Conservation (phyloP, 2,113 vertebrate species). For the Phrynocephalus versicolor region DNA sequence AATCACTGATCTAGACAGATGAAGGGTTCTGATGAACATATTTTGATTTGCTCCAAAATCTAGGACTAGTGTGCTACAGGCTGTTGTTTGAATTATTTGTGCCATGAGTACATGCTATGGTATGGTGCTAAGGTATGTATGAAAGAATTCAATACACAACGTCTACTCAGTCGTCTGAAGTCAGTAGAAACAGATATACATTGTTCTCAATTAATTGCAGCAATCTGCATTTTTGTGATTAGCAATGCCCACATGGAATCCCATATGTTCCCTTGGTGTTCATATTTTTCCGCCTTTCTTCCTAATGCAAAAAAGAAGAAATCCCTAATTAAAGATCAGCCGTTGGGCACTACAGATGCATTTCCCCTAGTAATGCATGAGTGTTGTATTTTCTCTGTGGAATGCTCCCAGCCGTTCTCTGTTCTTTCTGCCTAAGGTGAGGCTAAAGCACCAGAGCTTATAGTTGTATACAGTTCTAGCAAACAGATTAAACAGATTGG, state of each 20-base stretch:
- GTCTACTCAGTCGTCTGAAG: not conserved
- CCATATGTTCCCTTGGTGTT: not conserved
- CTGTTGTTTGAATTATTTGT: not conserved
- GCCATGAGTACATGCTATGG: not conserved
- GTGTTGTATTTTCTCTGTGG: not conserved
- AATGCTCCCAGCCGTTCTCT: not conserved
- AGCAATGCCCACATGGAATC: not conserved
- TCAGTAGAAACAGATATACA: not conserved
- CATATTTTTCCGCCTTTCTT: not conserved
- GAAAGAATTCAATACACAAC: not conserved
- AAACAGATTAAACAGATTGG: not conserved
- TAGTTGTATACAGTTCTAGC: constrained; percentile 1
- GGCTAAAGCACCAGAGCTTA: constrained; percentile 13
- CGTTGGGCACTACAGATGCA: not conserved
- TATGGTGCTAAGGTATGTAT: not conserved
- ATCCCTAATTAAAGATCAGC: constrained; percentile 3
- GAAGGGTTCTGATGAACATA: no score
- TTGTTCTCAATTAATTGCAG: not conserved
- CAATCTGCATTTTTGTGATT: not conserved
- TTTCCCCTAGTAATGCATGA: not conserved
- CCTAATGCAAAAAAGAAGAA: not conserved
- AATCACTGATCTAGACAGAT: no score
- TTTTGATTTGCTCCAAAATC: not conserved
- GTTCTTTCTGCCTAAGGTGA: not conserved
- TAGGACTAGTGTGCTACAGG: not conserved